These are phyloP conservation scores for Engystomops pustulosus DNA, from an alignment of 2,113 vertebrate species.

Conservation along the genomic window DNA sequence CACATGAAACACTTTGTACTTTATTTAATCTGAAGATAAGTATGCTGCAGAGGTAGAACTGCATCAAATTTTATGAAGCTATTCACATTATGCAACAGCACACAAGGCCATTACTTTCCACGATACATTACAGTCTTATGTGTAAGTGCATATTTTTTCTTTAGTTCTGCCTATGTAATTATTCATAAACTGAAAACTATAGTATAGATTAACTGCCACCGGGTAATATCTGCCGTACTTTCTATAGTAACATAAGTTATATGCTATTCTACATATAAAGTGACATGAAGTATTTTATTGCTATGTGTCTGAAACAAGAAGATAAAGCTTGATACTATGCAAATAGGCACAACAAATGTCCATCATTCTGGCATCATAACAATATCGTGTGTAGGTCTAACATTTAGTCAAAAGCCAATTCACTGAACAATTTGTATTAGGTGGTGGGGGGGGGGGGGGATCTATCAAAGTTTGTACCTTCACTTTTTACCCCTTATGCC, in stretches of 20 bases:
- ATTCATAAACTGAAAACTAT: slow-evolving; percentile 39
- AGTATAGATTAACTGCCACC: slow-evolving; percentile 33
- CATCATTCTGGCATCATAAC: no score
- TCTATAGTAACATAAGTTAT: slow-evolving; percentile 3
- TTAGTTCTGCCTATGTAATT: slow-evolving; percentile 52
- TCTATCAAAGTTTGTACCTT: no score
- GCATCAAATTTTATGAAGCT: slow-evolving; percentile 58
- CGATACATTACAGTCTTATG: slow-evolving; percentile 46
- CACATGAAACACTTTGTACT: slow-evolving; percentile 47
- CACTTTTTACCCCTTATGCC: no score
- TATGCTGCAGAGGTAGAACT: slow-evolving; percentile 51
- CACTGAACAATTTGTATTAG: no score
- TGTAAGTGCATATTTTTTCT: slow-evolving; percentile 54
- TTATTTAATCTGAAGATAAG: slow-evolving; percentile 57
- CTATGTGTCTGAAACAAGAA: background rate
- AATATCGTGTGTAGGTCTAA: no score
- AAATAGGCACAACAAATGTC: background rate
- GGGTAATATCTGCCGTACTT: background rate
- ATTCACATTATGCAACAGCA: slow-evolving; percentile 57
- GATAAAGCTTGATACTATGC: background rate
- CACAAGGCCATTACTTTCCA: slow-evolving; percentile 51
- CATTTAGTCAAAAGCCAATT: no score
- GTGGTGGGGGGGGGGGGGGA: no score
- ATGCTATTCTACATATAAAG: background rate
- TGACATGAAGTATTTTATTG: background rate